These are phyloP conservation scores for Mico argentatus DNA, from an alignment of 2,797 vertebrate genomes.

Conservation along the genomic window DNA sequence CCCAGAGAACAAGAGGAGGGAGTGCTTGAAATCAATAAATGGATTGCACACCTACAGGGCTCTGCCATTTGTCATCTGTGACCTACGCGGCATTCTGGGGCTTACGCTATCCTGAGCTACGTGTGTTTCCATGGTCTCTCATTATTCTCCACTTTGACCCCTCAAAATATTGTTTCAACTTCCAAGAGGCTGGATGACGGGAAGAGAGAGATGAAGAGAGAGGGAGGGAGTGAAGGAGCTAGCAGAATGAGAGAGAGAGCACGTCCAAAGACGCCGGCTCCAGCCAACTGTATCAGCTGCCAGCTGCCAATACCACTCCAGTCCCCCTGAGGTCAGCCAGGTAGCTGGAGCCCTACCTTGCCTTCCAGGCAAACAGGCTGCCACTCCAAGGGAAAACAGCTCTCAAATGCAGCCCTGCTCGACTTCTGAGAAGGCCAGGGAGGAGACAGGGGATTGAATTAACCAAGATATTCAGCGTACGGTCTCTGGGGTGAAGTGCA, in stretches of 20 bases:
- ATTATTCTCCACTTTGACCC: not conserved
- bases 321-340: not conserved
- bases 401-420: rapidly evolving
- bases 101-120: not conserved
- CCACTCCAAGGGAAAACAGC: rapidly evolving
- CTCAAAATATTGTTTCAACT: not conserved
- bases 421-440: not conserved
- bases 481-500: not conserved
- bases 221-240: not conserved
- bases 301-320: not conserved
- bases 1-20: slow-evolving; percentile 34
- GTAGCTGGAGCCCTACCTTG: not conserved
- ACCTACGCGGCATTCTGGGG: slow-evolving; percentile 32
- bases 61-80: slow-evolving; percentile 71
- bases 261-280: rapidly evolving
- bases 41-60: slow-evolving; percentile 65
- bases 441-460: not conserved
- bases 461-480: not conserved
- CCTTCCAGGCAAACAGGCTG: not conserved
- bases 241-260: not conserved
- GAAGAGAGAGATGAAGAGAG: too few species aligned
- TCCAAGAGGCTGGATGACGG: not conserved
- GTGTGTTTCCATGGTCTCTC: not conserved
- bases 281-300: not conserved
- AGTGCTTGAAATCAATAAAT: slow-evolving; percentile 64